Conservation (phyloP, 2,113 vertebrate genomes). For the Misgurnus mizolepis region DNA sequence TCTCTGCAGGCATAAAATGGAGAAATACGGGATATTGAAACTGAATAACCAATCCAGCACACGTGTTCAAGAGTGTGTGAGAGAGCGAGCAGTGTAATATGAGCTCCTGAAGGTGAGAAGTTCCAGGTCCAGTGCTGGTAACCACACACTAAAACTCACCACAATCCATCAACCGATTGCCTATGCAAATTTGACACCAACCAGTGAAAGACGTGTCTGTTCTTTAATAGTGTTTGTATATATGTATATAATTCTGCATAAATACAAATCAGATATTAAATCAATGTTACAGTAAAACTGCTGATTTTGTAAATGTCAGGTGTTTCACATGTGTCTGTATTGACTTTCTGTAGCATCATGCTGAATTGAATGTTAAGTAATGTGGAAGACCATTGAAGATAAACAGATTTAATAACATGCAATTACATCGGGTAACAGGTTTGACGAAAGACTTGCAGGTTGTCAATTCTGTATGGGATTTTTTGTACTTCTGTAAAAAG, state of each 20-base stretch:
- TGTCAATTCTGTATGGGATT: no score
- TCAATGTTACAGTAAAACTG: neutral
- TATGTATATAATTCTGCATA: neutral
- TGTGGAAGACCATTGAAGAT: neutral
- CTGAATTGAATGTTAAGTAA: neutral
- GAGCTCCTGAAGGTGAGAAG: slow-evolving; percentile 41
- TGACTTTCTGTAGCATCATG: neutral
- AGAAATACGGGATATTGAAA: neutral
- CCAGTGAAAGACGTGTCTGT: slow-evolving; percentile 34
- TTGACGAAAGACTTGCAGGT: no score
- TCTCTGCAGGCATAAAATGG: neutral
- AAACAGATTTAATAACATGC: no score
- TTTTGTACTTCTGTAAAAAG: no score
- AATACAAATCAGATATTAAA: neutral
- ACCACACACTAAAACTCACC: slow-evolving; percentile 50
- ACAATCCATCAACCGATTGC: slow-evolving; percentile 49
- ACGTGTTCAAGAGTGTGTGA: slow-evolving; percentile 28
- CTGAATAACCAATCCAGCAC: neutral
- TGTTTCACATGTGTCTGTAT: no score
- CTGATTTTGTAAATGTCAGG: neutral
- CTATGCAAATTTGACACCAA: slow-evolving; percentile 50
- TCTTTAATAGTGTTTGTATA: slow-evolving; percentile 4
- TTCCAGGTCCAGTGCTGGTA: slow-evolving; percentile 44
- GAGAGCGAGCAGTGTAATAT: slow-evolving; percentile 46
- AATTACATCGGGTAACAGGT: no score